These are phyloP conservation scores for Ceuthmochares aereus DNA, from an alignment of 2,113 vertebrate genomes.

Conservation along the genomic window DNA sequence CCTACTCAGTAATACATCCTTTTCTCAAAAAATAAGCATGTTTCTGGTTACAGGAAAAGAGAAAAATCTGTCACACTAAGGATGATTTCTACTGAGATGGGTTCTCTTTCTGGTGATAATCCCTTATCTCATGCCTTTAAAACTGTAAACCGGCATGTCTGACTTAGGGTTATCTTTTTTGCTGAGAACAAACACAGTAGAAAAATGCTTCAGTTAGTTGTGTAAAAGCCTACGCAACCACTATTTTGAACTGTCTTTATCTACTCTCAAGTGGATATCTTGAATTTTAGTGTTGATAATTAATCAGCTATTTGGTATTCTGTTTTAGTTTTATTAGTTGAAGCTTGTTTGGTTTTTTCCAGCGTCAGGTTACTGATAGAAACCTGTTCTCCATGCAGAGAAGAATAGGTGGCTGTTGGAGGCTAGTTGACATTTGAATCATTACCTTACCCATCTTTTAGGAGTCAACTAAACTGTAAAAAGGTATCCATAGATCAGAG, in stretches of 20 bases:
- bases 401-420: background rate
- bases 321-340: background rate
- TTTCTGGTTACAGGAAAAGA: background rate
- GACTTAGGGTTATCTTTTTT: background rate
- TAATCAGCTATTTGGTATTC: background rate
- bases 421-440: background rate
- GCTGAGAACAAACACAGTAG: background rate
- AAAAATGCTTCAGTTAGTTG: background rate
- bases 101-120: background rate
- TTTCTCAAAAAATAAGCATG: background rate
- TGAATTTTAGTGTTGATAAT: background rate
- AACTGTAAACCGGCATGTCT: background rate
- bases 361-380: background rate
- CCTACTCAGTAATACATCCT: background rate
- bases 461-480: background rate
- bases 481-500: background rate
- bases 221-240: background rate
- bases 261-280: background rate
- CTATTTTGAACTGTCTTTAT: background rate
- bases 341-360: background rate
- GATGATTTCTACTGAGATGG: background rate
- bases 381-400: background rate
- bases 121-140: background rate
- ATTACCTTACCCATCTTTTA: background rate
- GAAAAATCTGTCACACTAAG: background rate